phyloP scores from a whole-genome alignment of 2,113 vertebrate genomes.

The Pomatorhinus ruficollis region DNA sequence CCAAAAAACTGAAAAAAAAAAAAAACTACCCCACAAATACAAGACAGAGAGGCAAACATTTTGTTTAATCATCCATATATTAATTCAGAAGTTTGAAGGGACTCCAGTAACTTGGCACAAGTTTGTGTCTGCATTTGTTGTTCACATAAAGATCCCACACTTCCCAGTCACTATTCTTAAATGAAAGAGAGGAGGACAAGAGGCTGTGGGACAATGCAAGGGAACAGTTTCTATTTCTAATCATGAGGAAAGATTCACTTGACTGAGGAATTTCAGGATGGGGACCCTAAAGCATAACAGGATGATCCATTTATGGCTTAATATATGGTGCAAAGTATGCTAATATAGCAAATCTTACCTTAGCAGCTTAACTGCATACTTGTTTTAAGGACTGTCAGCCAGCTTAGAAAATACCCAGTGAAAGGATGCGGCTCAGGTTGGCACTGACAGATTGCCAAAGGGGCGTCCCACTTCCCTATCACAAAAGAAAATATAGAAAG shows the following conservation, averaged over 20 bases:
- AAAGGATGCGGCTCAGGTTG: constrained; percentile 70
- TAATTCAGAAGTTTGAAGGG: constrained; percentile 45
- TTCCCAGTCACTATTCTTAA: neutral
- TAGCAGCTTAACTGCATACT: constrained; percentile 97
- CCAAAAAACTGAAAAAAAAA: neutral
- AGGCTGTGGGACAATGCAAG: neutral
- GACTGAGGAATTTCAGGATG: constrained; percentile 13
- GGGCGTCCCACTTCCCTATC: constrained; percentile 75
- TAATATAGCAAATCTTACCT: constrained; percentile 82
- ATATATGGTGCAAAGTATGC: constrained; percentile 41
- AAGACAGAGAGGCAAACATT: neutral
- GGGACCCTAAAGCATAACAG: constrained; percentile 30
- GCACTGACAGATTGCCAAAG: constrained; percentile 74
- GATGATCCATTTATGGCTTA: constrained; percentile 63
- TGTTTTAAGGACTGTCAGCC: constrained; percentile 87
- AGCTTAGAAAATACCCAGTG: constrained; percentile 80
- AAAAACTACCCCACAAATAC: neutral
- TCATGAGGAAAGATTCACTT: neutral
- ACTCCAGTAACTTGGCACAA: constrained; percentile 1
- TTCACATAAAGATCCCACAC: neutral
- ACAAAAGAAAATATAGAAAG: constrained; percentile 80
- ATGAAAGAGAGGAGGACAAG: neutral
- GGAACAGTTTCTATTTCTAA: neutral
- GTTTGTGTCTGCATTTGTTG: neutral
- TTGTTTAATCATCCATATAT: neutral